These are phyloP conservation scores for Papilio xuthus DNA, from an alignment of 1,140 invertebrate species.

Conservation along the genomic window DNA sequence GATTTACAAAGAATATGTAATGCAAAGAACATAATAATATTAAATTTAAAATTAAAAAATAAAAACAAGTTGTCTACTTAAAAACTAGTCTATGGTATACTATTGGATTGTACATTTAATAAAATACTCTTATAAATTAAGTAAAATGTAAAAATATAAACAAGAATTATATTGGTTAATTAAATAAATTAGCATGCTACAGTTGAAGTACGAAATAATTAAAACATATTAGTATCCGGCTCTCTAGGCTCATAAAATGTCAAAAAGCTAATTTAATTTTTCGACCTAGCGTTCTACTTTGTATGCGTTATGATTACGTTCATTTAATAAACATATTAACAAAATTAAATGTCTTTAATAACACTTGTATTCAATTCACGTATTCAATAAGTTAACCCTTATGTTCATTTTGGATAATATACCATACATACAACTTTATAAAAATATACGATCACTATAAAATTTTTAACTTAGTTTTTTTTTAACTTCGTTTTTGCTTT, in stretches of 20 bases:
- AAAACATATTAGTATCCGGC: conserved; percentile 14
- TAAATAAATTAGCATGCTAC: conserved; percentile 10
- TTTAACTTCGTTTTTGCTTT: too few relatives aligned
- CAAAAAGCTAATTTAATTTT: conserved; percentile 1
- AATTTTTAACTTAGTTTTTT: too few relatives aligned
- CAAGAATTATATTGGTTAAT: not conserved
- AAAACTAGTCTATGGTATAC: not conserved
- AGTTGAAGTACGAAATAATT: not conserved
- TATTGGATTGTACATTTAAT: not conserved
- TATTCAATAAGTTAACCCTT: not conserved
- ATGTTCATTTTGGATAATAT: too few relatives aligned
- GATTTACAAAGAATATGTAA: not conserved
- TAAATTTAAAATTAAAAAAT: too few relatives aligned
- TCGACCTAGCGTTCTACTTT: not conserved
- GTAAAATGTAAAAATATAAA: not conserved
- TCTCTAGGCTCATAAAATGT: not conserved
- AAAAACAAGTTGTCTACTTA: too few relatives aligned
- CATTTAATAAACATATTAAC: not conserved
- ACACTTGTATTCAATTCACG: not conserved
- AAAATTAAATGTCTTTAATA: not conserved
- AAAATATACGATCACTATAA: too few relatives aligned
- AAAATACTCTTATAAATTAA: too few relatives aligned
- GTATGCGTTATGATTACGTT: not conserved
- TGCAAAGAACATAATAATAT: not conserved
- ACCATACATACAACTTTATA: too few relatives aligned